Base-by-base conservation (phyloP, 2,113 vertebrate genomes). In the Pterophyllum scalare region DNA sequence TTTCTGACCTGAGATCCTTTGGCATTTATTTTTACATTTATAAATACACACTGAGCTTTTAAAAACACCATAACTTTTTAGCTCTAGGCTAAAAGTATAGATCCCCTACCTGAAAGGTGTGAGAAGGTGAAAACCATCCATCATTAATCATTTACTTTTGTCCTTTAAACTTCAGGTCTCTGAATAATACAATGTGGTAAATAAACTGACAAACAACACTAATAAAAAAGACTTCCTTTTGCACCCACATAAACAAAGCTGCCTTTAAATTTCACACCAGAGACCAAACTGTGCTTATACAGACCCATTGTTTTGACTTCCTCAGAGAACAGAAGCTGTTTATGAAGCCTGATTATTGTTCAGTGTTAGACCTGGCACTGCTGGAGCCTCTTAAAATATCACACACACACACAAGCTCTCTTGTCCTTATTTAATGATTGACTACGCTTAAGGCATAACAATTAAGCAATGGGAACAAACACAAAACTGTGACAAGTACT, bases 401-500 rank as follows among this genome's bases (percentile, higher is more conserved):
- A 79, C 11, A 88, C 46, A 70, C 38, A 94, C 79, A 91, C 38
- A 94, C 79, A 91, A 84, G 79, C 85, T 35, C 75, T 72, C 84
- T 91, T 94, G 93, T 93, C 40, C 59, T 77, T 31, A 87, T 83
- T 83, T 85, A 86, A 92, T 90, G 85, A 94, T 89, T 87, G 62
- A 93, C 88, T 84, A 19, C 22, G 74, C 58, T 31, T 57, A 46
- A 46, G 43, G 80, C 59, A 83, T 65, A 79, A 82, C 60, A 86
- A 80, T 70, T 54, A 59, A 76, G 49, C 75, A 80, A 72, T 0
- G 59, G 4, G 8, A 84, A 89, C 85, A 80, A 80, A 90, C 43
- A 60, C 54, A 24, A 74, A 49, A 64, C 72, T 80, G 67, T 76
- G 9, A 59, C 17, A 35, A 56, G n/a, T 52, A 33, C 64, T 57